Evolutionary conservation across 1,140 invertebrate genomes (phyloP).

Genomic region (Leptopilina boulardi): DNA sequence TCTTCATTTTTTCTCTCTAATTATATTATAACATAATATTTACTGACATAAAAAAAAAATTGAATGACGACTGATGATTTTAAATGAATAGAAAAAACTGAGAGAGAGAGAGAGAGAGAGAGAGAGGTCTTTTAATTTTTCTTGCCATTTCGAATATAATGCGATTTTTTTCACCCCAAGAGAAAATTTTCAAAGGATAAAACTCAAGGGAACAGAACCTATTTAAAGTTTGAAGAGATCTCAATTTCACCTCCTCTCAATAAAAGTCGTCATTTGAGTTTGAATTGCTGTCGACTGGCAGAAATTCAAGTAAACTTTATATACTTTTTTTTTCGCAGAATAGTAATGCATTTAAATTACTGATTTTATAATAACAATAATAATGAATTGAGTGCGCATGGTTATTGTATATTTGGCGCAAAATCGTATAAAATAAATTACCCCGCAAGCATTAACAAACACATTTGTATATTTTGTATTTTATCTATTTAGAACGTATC

Average conservation of each 20-base stretch:
- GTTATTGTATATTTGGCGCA: neutral
- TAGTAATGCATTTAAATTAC: neutral
- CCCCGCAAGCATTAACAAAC: neutral
- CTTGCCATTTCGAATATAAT: neutral
- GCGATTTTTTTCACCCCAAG: neutral
- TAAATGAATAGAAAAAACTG: neutral
- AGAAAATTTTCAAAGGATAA: constrained; percentile 31
- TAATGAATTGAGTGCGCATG: neutral
- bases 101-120: too few species aligned
- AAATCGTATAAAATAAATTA: neutral
- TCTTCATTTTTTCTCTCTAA: too few species aligned
- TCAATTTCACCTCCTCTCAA: constrained; percentile 14
- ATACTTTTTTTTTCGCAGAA: neutral
- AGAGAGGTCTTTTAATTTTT: neutral
- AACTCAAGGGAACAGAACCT: neutral
- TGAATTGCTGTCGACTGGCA: neutral
- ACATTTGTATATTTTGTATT: constrained; percentile 1
- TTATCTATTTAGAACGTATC: constrained; percentile 8
- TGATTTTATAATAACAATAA: neutral
- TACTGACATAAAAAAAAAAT: too few species aligned
- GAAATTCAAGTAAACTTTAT: neutral
- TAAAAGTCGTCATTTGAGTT: constrained; percentile 18
- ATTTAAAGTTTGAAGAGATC: constrained; percentile 14
- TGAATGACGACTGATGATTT: too few species aligned
- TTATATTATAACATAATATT: too few species aligned